Evolutionary conservation across 2,113 vertebrate genomes (phyloP).

Genomic region (Etheostoma cragini): DNA sequence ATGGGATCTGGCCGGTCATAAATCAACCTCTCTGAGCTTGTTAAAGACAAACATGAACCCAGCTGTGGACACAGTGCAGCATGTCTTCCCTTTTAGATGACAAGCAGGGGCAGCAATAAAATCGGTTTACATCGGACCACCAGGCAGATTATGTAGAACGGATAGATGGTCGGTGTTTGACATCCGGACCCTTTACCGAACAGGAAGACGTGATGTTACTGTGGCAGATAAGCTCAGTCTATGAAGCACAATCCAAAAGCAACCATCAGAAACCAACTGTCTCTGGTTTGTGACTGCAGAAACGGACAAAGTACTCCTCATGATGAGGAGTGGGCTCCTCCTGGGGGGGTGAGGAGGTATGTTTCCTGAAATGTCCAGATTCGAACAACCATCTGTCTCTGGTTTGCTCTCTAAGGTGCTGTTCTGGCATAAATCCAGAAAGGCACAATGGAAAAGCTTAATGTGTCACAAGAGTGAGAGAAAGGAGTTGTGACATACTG

Average conservation of each 20-base stretch:
- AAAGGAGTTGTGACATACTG: not conserved
- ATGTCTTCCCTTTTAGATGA: constrained; percentile 53
- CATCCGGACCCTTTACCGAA: not conserved
- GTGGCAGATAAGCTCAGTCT: not conserved
- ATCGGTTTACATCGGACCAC: not conserved
- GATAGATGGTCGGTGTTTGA: not conserved
- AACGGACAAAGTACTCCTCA: too few relatives aligned
- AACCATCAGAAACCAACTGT: not conserved
- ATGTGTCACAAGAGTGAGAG: not conserved
- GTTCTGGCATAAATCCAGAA: not conserved
- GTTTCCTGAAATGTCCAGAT: too few relatives aligned
- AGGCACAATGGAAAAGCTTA: not conserved
- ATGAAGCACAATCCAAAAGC: not conserved
- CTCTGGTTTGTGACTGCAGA: not conserved
- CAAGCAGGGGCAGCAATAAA: constrained; percentile 26
- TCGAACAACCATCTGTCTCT: not conserved
- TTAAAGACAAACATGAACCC: constrained; percentile 64
- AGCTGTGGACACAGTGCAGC: constrained; percentile 11
- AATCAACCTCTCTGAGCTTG: constrained; percentile 76
- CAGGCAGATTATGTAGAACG: not conserved
- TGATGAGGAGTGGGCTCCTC: too few relatives aligned
- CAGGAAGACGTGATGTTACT: not conserved
- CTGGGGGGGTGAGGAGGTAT: too few relatives aligned
- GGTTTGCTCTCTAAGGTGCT: not conserved
- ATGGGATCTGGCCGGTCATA: constrained; percentile 68